Evolutionary conservation across 2,888 invertebrate genomes (phyloP).

Genomic region (Clanis bilineata): DNA sequence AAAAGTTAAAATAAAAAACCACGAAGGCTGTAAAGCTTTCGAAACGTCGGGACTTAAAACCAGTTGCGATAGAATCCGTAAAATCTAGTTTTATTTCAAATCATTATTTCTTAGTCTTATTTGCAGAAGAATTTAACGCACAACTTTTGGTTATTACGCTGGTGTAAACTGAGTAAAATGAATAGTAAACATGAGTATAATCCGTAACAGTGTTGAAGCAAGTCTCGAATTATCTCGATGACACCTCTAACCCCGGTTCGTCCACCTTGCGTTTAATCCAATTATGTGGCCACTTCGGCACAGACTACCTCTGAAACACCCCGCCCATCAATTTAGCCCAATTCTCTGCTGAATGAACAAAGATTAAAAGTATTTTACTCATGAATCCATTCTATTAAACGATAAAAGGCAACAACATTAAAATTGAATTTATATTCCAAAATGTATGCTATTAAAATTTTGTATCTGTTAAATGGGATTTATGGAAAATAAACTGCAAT

Average conservation of each 20-base stretch:
- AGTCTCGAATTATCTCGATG: slow-evolving; percentile 38
- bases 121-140: background rate
- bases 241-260: slow-evolving; percentile 56
- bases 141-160: background rate
- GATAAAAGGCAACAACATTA: background rate
- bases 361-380: slow-evolving; percentile 65
- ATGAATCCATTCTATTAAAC: slow-evolving; percentile 50
- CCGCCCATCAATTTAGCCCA: slow-evolving; percentile 54
- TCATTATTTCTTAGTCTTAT: too few relatives aligned
- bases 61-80: too few relatives aligned
- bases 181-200: slow-evolving; percentile 44
- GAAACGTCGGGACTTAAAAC: too few relatives aligned
- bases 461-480: too few relatives aligned
- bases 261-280: slow-evolving; percentile 72
- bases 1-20: too few relatives aligned
- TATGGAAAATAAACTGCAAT: too few relatives aligned
- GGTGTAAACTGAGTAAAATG: background rate
- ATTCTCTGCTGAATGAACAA: slow-evolving; percentile 55
- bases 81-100: too few relatives aligned
- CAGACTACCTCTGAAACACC: slow-evolving; percentile 57
- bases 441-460: too few relatives aligned
- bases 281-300: slow-evolving; percentile 75
- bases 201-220: slow-evolving; percentile 51
- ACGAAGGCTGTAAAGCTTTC: too few relatives aligned
- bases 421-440: too few relatives aligned